phyloP scores from a whole-genome alignment of 2,888 invertebrate species.

The Rotaria macrura region DNA sequence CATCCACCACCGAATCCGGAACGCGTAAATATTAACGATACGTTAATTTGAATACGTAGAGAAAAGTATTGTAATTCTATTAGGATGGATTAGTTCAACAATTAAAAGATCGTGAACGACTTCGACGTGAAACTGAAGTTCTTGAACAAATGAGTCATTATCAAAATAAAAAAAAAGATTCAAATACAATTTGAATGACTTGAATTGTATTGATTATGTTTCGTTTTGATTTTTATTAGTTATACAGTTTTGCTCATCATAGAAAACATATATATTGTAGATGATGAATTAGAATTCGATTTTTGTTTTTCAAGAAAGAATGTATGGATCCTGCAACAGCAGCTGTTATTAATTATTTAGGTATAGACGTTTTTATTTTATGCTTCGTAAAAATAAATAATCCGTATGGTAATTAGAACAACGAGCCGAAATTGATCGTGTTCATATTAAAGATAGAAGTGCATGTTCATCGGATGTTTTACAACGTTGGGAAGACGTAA shows the following conservation, averaged over 20 bases:
- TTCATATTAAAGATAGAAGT: slow-evolving; percentile 15
- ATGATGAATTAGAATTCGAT: neutral
- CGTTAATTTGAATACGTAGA: neutral
- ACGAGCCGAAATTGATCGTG: slow-evolving; percentile 24
- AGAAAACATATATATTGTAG: neutral
- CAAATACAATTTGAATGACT: neutral
- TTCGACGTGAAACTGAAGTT: neutral
- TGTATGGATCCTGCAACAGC: slow-evolving; percentile 23
- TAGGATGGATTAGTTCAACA: neutral
- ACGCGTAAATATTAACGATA: neutral
- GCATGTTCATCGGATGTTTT: slow-evolving; percentile 16
- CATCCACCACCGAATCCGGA: slow-evolving; percentile 12
- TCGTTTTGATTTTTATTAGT: neutral
- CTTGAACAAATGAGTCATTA: neutral
- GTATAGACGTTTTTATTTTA: too few species aligned
- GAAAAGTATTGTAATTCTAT: neutral
- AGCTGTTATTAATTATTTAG: slow-evolving; percentile 22
- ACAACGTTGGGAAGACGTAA: slow-evolving; percentile 29
- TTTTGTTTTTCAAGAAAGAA: neutral
- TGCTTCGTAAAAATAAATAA: too few species aligned
- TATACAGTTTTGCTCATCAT: neutral
- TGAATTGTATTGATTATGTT: neutral
- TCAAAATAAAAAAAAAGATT: slow-evolving; percentile 2
- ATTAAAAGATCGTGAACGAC: neutral
- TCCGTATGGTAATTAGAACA: neutral